A percentile compares a stretch with the other conserved stretches of the same genome.
Conservation (phyloP, 2,113 vertebrate genomes). For the Anas platyrhynchos region DNA sequence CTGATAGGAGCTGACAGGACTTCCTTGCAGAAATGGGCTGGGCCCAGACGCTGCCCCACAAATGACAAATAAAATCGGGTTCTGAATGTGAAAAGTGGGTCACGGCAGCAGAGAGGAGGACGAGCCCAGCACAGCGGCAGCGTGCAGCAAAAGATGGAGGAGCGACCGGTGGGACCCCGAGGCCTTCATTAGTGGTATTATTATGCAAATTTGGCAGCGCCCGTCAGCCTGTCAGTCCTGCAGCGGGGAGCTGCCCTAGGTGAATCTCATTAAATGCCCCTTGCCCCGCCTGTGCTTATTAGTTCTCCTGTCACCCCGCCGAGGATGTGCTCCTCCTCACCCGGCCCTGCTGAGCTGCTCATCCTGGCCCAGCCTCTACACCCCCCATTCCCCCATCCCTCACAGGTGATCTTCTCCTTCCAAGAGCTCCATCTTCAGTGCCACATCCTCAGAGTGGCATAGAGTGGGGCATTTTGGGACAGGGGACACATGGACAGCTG, state of each 20-base stretch:
- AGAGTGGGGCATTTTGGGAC: background rate
- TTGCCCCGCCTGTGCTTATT: background rate
- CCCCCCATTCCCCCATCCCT: too few species aligned
- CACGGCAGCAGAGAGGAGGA: background rate
- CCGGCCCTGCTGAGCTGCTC: background rate
- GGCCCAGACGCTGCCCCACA: constrained; percentile 7
- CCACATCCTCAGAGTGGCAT: background rate
- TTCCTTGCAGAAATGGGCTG: background rate
- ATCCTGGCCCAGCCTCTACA: background rate
- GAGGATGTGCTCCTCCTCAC: background rate
- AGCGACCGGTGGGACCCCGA: background rate
- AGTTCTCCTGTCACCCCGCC: accelerated
- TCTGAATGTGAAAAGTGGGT: constrained; percentile 68
- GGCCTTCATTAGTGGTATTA: background rate
- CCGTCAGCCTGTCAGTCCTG: constrained; percentile 8
- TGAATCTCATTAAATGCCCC: background rate
- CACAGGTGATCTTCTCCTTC: accelerated
- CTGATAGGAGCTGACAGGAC: constrained; percentile 53
- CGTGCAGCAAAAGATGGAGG: accelerated
- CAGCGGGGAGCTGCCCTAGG: background rate
- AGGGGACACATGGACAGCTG: background rate
- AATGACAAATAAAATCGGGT: constrained; percentile 52
- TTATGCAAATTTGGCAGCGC: constrained; percentile 43
- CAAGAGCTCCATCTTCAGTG: background rate
- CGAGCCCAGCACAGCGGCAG: accelerated